Conservation (phyloP, 2,797 vertebrate species). For the Garrulus glandarius region DNA sequence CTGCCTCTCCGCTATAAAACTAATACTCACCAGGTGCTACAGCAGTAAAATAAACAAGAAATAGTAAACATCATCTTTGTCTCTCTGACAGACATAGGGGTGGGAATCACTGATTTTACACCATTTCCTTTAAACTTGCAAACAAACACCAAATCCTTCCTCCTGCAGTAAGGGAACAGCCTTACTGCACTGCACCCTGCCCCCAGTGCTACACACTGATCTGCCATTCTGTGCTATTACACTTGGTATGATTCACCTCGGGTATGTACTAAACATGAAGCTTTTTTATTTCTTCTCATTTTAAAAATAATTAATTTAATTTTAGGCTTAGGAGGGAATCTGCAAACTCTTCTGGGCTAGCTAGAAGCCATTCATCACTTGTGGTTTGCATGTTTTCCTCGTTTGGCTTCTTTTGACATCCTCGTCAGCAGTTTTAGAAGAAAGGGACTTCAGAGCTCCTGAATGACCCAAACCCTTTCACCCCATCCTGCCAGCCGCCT, state of each 20-base stretch:
- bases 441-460: background rate
- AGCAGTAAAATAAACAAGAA: background rate
- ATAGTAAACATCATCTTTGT: background rate
- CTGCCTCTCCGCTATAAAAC: background rate
- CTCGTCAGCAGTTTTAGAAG: background rate
- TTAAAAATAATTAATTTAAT: background rate
- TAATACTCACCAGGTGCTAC: background rate
- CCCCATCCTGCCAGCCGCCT: background rate
- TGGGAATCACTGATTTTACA: background rate
- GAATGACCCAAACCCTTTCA: background rate
- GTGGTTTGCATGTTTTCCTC: background rate
- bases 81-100: background rate
- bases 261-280: background rate
- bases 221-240: background rate
- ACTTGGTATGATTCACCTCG: background rate
- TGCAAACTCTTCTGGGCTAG: background rate
- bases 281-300: background rate
- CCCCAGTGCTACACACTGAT: background rate
- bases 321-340: background rate
- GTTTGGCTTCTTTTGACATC: background rate
- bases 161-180: background rate
- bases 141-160: background rate
- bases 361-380: background rate
- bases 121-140: background rate
- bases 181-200: background rate